Conservation (phyloP, 2,888 invertebrate genomes). For the Drosophila tanythrix region DNA sequence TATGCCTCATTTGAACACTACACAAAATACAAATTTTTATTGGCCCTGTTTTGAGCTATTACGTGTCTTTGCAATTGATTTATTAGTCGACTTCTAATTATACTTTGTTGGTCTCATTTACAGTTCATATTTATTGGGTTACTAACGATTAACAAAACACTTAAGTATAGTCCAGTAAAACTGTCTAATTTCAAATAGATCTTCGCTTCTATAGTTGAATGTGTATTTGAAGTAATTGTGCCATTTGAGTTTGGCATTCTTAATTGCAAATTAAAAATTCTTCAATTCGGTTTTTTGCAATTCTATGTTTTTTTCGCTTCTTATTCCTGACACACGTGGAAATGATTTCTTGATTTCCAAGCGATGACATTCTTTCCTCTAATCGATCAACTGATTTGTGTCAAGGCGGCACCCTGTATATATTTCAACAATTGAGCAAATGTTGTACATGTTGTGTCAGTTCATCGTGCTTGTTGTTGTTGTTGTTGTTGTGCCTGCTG, state of each 20-base stretch:
- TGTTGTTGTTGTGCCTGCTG: constrained; percentile 21
- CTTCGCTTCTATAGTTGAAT: background rate
- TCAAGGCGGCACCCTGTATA: constrained; percentile 61
- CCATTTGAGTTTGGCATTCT: background rate
- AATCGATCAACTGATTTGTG: constrained; percentile 11
- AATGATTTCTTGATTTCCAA: background rate
- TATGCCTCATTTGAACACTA: background rate
- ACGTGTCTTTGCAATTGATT: background rate
- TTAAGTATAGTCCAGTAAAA: background rate
- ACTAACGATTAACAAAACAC: background rate
- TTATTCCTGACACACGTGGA: background rate
- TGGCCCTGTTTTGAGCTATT: background rate
- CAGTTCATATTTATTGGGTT: background rate
- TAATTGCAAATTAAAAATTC: background rate
- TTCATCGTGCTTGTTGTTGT: constrained; percentile 32
- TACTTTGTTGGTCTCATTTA: background rate
- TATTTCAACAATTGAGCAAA: constrained; percentile 64
- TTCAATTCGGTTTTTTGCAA: background rate
- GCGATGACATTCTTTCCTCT: background rate
- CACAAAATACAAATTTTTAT: background rate
- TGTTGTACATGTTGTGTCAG: constrained; percentile 65
- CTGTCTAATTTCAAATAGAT: background rate
- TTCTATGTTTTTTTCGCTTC: background rate
- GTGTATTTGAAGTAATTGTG: background rate
- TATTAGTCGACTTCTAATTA: background rate